phyloP scores from a whole-genome alignment of 2,797 vertebrate genomes.

The Numenius phaeopus region DNA sequence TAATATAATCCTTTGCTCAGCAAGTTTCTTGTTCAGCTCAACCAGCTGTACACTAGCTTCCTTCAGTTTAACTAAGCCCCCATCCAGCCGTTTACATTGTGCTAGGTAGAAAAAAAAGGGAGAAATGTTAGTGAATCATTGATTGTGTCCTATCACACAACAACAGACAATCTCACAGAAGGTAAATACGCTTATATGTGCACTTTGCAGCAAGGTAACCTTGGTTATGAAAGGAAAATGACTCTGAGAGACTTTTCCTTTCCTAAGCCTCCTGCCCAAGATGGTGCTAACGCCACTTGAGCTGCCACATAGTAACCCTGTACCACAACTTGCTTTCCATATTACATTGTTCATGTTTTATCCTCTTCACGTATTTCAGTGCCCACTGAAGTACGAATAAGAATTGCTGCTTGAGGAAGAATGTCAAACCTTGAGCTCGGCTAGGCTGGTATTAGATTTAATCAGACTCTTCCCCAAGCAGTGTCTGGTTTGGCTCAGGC shows the following conservation, averaged over 20 bases:
- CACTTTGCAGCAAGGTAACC: background rate
- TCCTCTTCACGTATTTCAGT: background rate
- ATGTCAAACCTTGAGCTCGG: background rate
- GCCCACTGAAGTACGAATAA: background rate
- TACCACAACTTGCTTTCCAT: background rate
- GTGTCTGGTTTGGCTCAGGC: background rate
- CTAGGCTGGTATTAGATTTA: background rate
- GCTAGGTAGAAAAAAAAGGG: conserved; percentile 72
- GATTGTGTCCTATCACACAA: background rate
- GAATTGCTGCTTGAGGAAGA: background rate
- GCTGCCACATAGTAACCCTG: background rate
- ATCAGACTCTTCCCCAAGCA: background rate
- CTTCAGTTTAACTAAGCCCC: conserved; percentile 93
- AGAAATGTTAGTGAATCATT: background rate
- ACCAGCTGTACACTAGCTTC: conserved; percentile 91
- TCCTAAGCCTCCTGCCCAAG: background rate
- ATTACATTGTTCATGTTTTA: background rate
- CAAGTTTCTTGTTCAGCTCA: conserved; percentile 91
- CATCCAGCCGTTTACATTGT: conserved; percentile 92
- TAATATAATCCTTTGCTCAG: conserved; percentile 92
- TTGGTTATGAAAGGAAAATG: background rate
- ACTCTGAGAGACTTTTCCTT: background rate
- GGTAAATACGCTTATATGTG: background rate
- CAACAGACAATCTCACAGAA: background rate
- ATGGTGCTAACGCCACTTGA: background rate